Base-by-base conservation (phyloP, 2,888 invertebrate species). In the Dioctria rufipes region DNA sequence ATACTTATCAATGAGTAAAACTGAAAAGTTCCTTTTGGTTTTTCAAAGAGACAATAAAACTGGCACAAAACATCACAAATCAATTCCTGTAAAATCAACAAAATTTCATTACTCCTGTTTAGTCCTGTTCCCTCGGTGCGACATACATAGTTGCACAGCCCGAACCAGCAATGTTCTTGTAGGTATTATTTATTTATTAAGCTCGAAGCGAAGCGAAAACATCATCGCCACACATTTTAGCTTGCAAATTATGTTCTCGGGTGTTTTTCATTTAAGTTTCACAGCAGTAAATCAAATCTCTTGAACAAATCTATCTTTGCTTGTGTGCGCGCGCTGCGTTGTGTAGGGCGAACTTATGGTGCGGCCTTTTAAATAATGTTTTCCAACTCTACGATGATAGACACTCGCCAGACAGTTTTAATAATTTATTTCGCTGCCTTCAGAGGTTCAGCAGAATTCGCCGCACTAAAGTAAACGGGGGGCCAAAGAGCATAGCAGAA, bases 351-450 rank as follows among this genome's bases (percentile, higher is more conserved):
- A 25, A 13, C 37, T 54, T n/a, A 51, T 42, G 43, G 43, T 49
- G 73, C 60, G 39, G 60, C 73, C 25, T 49, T 46, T 49, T 58
- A 60, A 75, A 75, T 60, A 75, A 75, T 60, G 73, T 75, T 75
- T 43, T 25, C 25, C 25, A 25, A 25, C 25, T 25, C 25, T 25
- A 25, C 43, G 60, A 60, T 75, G 73, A 75, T 75, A 75, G 73
- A 75, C 73, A 60, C 73, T 75, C 73, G 73, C 42, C 73, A 75
- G 73, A 75, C 73, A 75, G 73, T 75, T 75, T 75, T 75, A 60
- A 75, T 75, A 75, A 75, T 75, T 75, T 75, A 75, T 75, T 58
- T 75, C 60, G 42, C 60, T 75, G 73, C 43, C 60, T 75, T 75
- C 73, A 25, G 25, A 25, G 25, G 25, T 25, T 25, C 25, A 25